A percentile compares a stretch with the other conserved stretches of the same genome.
phyloP scores from a whole-genome alignment of 2,797 vertebrate species.

The Sciurus carolinensis region DNA sequence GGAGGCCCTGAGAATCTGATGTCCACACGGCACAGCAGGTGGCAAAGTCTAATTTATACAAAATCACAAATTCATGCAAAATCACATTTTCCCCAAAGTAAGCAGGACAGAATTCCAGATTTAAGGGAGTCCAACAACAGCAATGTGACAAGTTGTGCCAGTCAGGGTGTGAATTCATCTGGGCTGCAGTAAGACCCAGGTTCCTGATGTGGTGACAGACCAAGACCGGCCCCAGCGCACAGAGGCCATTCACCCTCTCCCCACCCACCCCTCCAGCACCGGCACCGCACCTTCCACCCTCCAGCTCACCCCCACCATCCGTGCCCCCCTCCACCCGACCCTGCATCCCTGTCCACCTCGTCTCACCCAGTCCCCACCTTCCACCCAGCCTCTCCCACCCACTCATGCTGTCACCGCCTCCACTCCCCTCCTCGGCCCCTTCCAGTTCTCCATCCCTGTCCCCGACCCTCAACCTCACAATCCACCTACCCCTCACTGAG shows the following conservation, averaged over 20 bases:
- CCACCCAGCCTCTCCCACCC: too few species aligned
- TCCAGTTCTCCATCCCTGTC: background rate
- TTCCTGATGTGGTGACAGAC: background rate
- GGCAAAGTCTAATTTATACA: background rate
- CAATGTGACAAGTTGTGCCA: fast-evolving
- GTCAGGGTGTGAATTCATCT: background rate
- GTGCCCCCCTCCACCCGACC: too few species aligned
- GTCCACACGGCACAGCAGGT: background rate
- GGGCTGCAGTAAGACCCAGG: too few species aligned
- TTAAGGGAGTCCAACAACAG: background rate
- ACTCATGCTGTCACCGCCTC: too few species aligned
- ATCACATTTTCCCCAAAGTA: background rate
- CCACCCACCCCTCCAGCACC: background rate
- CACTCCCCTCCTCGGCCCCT: background rate
- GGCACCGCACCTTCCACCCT: too few species aligned
- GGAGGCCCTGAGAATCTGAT: background rate
- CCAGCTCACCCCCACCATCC: too few species aligned
- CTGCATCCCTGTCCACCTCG: background rate
- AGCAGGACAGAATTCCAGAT: background rate
- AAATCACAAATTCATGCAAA: background rate
- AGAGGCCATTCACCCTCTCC: fast-evolving
- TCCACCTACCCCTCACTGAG: fast-evolving
- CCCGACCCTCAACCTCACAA: too few species aligned
- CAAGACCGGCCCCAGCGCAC: background rate
- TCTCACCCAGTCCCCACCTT: background rate